Percentiles rank a stretch among this genome's conserved stretches.
phyloP scores from a whole-genome alignment of 1,140 invertebrate species.

The Drosophila mauritiana region DNA sequence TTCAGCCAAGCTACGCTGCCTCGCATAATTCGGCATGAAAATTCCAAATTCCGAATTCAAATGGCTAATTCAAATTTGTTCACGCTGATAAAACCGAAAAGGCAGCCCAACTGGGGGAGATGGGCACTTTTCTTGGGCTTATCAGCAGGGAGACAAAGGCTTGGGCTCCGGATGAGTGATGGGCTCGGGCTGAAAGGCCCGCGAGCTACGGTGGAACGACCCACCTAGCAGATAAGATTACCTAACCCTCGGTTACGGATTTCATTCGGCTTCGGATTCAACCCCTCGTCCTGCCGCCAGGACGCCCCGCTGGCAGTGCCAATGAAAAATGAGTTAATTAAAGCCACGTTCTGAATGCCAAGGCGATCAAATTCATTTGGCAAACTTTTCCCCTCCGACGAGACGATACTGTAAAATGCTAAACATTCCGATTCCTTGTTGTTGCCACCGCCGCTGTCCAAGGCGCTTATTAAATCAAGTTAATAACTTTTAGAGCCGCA shows the following conservation, averaged over 20 bases:
- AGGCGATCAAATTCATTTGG: constrained; percentile 71
- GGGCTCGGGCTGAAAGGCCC: constrained; percentile 35
- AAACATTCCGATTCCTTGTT: constrained; percentile 54
- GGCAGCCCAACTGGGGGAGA: neutral
- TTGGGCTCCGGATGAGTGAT: constrained; percentile 68
- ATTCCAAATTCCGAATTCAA: constrained; percentile 61
- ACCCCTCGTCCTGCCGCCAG: constrained; percentile 9
- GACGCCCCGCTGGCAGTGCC: constrained; percentile 50
- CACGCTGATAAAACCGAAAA: constrained; percentile 49
- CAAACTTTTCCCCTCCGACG: constrained; percentile 48
- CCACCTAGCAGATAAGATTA: constrained; percentile 70
- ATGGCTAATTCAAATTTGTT: constrained; percentile 55
- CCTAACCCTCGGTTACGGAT: constrained; percentile 27
- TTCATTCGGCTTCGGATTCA: neutral
- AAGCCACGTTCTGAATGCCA: constrained; percentile 71
- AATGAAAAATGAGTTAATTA: constrained; percentile 85
- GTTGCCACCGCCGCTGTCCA: constrained; percentile 29
- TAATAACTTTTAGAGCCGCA: constrained; percentile 83
- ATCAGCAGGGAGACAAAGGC: constrained; percentile 65
- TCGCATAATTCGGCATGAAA: constrained; percentile 66
- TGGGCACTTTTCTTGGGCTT: constrained; percentile 37
- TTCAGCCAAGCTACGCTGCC: constrained; percentile 30
- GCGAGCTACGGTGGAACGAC: constrained; percentile 29
- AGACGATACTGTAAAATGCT: constrained; percentile 72
- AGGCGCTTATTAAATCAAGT: constrained; percentile 84